Base-by-base conservation (phyloP, 2,888 invertebrate species). In the Zelleria hepariella region DNA sequence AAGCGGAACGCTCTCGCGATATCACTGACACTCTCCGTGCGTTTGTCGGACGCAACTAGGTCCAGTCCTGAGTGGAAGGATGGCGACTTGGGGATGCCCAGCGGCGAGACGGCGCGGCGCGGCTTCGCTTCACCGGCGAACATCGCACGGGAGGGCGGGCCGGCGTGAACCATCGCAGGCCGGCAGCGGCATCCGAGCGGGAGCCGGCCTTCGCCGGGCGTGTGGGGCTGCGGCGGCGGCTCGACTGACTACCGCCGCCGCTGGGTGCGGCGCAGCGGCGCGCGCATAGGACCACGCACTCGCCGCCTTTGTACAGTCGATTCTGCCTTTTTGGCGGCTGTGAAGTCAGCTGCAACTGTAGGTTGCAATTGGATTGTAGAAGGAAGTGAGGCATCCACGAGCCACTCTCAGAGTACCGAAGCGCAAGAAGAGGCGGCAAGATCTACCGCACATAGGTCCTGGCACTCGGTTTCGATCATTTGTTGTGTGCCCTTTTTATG, bases 41-140 rank as follows among this genome's bases (percentile, higher is more conserved):
- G 83, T 78, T 90, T 80, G 78, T 82, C 71, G 68, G 90, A 92
- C 62, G 94, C 94, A 71, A 94, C 94, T 73, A 94, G 91, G 80
- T 95, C 95, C 68, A 95, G 90, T 61, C 95, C 95, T 83, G 95
- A 94, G 84, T 96, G 95, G 85, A 95, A 95, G 77, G 95, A 95
- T 66, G 95, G 95, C 72, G 95, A 95, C 84, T 96, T 96, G 68
- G 95, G 95, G 75, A 95, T 93, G 67, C 95, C 94, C 79, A 93
- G 89, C 70, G 91, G 90, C 74, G 91, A 90, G 77, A 90, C 88
- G 77, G 86, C 83, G 74, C 86, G 88, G 66, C 86, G 87, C 77
- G 89, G 85, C 75, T 86, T 86, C 67, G 75, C 75, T 78, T 86
- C 86, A 82, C 83, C 80, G 85, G 86, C 85, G 77, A 89, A 88